Evolutionary conservation across 23 tunicate species (phyloP), one percentile per base, ranked within the genome.

Genomic region (Pegea sp.): DNA sequence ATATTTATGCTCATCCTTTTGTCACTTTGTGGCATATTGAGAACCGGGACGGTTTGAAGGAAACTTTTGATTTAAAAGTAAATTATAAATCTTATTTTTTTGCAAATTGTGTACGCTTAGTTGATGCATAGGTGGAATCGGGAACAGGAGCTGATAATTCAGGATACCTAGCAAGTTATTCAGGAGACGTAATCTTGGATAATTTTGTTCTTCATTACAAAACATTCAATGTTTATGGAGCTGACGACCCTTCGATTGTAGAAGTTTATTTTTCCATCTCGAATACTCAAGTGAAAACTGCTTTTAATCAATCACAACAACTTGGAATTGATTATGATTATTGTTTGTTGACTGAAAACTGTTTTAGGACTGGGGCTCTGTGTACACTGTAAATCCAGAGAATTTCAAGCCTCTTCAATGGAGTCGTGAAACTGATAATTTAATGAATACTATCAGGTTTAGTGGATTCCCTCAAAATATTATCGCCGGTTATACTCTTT

Each of bases 61-160:
- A 54, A 22, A 61, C 52, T 25, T 73, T 84, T 28, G 54, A 48
- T 20, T 42, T 84, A 1, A 84, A 84, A 70, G 95, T 74, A 48
- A 18, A 30, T 50, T 21, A 31, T 18, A 32, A 18, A 28, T 64
- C 63, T 32, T 20, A 20, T 13, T 13, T 11, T 8, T 8, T 8
- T 16, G 46, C 11, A 16, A 16, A 8, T 38, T 38, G 11, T 11
- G 46, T 8, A 38, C 46, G 46, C 46, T 38, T 8, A 38, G 46
- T 38, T 16, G n/a, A n/a, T n/a, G n/a, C n/a, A n/a, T n/a, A 77
- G 90, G 90, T 69, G 0, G 55, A 48, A 60, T 64, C 78, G 0
- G 80, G 80, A 19, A 81, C 93, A 7, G 93, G 93, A 11, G 93
- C 93, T 11, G 93, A 81, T 32, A 67, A 67, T 2, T 42, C 57